phyloP scores from a whole-genome alignment of 2,888 invertebrate species.

The Hyles lineata region DNA sequence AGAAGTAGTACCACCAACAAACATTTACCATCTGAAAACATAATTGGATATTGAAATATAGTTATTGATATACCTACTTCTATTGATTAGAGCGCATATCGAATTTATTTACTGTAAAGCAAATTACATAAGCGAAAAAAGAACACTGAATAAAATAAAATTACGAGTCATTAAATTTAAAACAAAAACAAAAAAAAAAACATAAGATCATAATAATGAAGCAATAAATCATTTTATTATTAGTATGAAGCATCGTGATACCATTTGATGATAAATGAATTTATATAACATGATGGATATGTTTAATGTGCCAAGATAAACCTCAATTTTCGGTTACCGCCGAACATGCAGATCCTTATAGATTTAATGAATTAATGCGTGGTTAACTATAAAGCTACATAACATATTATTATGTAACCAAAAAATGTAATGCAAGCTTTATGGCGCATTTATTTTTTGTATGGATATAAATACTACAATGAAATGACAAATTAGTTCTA shows the following conservation, averaged over 20 bases:
- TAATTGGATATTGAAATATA: not conserved
- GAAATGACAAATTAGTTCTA: conserved; percentile 1
- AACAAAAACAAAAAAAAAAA: conserved; percentile 20
- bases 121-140: not conserved
- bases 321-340: not conserved
- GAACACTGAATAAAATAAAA: not conserved
- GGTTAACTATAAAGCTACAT: not conserved
- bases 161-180: not conserved
- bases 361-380: conserved; percentile 1
- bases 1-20: conserved; percentile 98
- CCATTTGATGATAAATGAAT: conserved; percentile 22
- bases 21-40: conserved; percentile 94
- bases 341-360: conserved; percentile 12
- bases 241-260: conserved; percentile 28
- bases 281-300: conserved; percentile 4
- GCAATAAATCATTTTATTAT: conserved; percentile 28
- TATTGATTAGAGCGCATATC: not conserved
- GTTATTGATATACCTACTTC: not conserved
- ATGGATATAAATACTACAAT: not conserved
- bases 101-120: not conserved
- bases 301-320: conserved; percentile 9
- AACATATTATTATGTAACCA: not conserved
- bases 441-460: not conserved
- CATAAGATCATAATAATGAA: conserved; percentile 22
- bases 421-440: not conserved